Percentiles rank a stretch among this genome's conserved stretches.
These are phyloP conservation scores for Philereme vetulata DNA, from an alignment of 2,888 invertebrate species.

Conservation along the genomic window DNA sequence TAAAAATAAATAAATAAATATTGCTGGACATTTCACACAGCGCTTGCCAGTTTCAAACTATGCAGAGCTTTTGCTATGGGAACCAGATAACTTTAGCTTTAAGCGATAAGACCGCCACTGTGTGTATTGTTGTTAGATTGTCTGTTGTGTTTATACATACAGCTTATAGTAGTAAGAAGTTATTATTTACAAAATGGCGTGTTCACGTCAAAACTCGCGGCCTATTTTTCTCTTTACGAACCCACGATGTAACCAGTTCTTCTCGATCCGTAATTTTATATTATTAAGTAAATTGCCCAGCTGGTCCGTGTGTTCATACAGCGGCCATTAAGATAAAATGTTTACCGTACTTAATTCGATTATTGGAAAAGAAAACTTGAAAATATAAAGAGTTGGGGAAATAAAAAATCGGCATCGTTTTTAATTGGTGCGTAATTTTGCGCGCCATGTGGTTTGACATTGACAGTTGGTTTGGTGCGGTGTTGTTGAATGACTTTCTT, in stretches of 20 bases:
- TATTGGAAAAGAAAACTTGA: constrained; percentile 55
- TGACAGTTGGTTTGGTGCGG: constrained; percentile 10
- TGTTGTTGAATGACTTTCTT: constrained; percentile 11
- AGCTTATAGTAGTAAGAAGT: too few species aligned
- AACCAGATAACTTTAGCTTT: too few species aligned
- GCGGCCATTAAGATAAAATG: constrained; percentile 68
- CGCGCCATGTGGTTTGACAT: constrained; percentile 19
- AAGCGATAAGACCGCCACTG: too few species aligned
- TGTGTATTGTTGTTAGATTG: too few species aligned
- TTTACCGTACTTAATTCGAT: constrained; percentile 76
- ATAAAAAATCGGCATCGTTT: not conserved
- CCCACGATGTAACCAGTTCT: constrained; percentile 55
- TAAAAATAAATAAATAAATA: too few species aligned
- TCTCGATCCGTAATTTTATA: constrained; percentile 68
- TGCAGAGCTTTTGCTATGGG: too few species aligned
- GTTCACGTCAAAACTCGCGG: constrained; percentile 10
- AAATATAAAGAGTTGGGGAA: constrained; percentile 35
- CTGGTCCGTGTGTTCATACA: constrained; percentile 55
- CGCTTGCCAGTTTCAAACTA: too few species aligned
- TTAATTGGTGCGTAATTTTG: constrained; percentile 3
- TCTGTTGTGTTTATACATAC: too few species aligned
- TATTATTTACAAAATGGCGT: not conserved
- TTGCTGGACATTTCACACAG: too few species aligned
- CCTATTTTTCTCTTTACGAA: constrained; percentile 31
- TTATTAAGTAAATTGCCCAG: constrained; percentile 76